These are phyloP conservation scores for Cyclina sinensis DNA, from an alignment of 1,140 invertebrate species.

Conservation along the genomic window DNA sequence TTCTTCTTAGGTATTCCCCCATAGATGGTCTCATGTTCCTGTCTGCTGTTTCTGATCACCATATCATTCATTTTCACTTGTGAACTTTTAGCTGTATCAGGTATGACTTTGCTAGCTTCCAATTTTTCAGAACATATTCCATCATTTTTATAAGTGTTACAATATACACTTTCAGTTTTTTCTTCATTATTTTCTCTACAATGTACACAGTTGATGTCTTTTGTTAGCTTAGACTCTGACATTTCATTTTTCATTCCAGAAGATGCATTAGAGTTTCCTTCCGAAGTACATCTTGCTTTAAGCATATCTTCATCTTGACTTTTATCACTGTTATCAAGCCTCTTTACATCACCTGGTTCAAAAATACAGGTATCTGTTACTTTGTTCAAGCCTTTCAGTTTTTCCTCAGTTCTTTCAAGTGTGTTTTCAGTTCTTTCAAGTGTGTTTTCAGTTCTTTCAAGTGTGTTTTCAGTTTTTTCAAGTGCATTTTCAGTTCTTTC, in stretches of 20 bases:
- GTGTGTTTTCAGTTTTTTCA: no score
- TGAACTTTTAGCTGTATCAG: not conserved
- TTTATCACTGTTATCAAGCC: not conserved
- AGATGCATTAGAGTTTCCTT: not conserved
- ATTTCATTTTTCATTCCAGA: no score
- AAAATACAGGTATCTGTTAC: no score
- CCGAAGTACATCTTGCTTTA: no score
- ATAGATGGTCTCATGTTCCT: not conserved
- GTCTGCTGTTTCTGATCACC: not conserved
- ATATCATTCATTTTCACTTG: not conserved
- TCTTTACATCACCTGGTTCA: not conserved
- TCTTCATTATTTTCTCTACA: no score
- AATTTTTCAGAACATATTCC: not conserved
- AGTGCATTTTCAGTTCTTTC: no score
- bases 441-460: no score
- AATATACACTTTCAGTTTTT: not conserved
- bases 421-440: no score
- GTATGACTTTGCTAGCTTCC: not conserved
- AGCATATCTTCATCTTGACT: not conserved
- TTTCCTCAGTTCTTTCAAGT: no score
- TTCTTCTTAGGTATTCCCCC: not conserved
- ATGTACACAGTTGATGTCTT: no score
- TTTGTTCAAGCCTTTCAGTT: no score
- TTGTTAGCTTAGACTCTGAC: no score
- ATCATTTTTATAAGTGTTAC: not conserved